A percentile compares a stretch with the other conserved stretches of the same genome.
These are phyloP conservation scores for Pollachius pollachius DNA, from an alignment of 2,113 vertebrate species.

Conservation along the genomic window DNA sequence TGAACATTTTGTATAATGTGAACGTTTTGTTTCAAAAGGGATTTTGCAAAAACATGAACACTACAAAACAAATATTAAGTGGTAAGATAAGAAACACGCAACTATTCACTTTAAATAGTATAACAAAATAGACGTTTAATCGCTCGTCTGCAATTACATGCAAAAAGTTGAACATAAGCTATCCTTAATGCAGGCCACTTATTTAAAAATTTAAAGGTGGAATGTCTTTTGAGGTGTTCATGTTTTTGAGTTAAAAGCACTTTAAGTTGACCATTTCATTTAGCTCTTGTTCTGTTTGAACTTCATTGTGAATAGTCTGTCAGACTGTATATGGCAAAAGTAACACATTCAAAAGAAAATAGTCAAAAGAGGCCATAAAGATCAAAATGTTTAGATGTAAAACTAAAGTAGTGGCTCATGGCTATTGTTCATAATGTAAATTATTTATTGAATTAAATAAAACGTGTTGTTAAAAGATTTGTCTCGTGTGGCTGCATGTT, in stretches of 20 bases:
- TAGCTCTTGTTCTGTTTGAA: conserved; percentile 66
- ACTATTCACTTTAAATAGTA: background rate
- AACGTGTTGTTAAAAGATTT: conserved; percentile 70
- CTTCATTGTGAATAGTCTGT: conserved; percentile 41
- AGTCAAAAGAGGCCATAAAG: conserved; percentile 63
- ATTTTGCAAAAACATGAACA: conserved; percentile 64
- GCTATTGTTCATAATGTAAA: conserved; percentile 92
- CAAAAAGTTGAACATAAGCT: conserved; percentile 1
- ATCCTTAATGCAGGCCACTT: conserved; percentile 6
- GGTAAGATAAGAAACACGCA: background rate
- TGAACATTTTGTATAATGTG: conserved; percentile 67
- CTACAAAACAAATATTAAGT: conserved; percentile 31
- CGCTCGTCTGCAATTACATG: background rate
- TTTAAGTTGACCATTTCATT: conserved; percentile 72
- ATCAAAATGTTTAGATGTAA: conserved; percentile 66
- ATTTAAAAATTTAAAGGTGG: conserved; percentile 37
- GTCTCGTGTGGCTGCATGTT: too few relatives aligned
- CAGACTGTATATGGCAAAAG: conserved; percentile 43
- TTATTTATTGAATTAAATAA: conserved; percentile 98
- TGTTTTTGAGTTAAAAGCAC: conserved; percentile 74
- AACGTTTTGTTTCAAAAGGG: conserved; percentile 55
- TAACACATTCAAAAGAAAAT: conserved; percentile 25
- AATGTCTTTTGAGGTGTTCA: conserved; percentile 45
- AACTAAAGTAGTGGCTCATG: conserved; percentile 72
- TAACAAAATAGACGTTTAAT: background rate